phyloP scores from a whole-genome alignment of 2,888 invertebrate species.

The Dicyrtoma fusca region DNA sequence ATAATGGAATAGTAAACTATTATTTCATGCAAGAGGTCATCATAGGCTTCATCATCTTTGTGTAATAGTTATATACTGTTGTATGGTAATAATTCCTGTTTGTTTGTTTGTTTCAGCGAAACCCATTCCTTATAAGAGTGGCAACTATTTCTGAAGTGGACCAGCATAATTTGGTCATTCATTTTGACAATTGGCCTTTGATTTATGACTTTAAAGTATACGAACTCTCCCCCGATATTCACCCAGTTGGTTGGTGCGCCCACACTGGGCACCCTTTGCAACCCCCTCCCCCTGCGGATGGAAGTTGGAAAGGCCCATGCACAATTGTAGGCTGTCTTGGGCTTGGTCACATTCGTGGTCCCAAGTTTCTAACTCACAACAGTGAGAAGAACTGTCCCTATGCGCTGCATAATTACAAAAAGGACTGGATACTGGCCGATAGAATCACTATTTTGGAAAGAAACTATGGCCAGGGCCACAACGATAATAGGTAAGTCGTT shows the following conservation, averaged over 20 bases:
- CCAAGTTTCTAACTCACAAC: conserved; percentile 74
- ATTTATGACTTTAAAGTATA: conserved; percentile 85
- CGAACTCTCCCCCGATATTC: conserved; percentile 86
- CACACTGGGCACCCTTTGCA: conserved; percentile 45
- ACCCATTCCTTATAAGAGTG: conserved; percentile 79
- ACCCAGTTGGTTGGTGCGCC: conserved; percentile 86
- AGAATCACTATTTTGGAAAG: conserved; percentile 58
- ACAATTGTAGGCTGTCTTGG: conserved; percentile 69
- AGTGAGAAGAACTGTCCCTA: conserved; percentile 78
- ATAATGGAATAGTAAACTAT: no score
- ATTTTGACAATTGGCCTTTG: conserved; percentile 88
- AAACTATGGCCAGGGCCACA: conserved; percentile 20
- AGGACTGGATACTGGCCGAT: conserved; percentile 62
- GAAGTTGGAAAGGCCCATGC: conserved; percentile 40
- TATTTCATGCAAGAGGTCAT: no score
- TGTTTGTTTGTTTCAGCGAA: conserved; percentile 57
- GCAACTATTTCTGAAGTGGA: conserved; percentile 78
- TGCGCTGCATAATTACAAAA: conserved; percentile 65
- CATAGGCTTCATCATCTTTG: no score
- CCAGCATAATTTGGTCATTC: conserved; percentile 72
- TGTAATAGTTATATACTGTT: neutral
- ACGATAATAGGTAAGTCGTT: conserved; percentile 33
- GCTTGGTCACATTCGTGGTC: conserved; percentile 82
- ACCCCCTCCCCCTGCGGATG: conserved; percentile 38
- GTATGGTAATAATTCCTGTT: neutral